phyloP scores from a whole-genome alignment of 2,797 vertebrate genomes.

The Momotus momota region DNA sequence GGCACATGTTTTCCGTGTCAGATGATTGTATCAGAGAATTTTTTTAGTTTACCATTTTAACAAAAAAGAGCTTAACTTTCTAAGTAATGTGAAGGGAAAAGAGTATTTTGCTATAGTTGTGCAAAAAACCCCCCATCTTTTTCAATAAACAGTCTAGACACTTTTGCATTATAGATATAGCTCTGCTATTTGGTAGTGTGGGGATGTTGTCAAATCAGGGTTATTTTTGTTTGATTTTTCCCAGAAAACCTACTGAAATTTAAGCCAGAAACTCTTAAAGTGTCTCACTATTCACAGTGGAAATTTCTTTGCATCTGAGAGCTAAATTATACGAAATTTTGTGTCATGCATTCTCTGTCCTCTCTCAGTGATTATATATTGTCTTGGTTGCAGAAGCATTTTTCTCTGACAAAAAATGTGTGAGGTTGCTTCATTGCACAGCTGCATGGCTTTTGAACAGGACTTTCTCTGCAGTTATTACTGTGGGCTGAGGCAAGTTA shows the following conservation, averaged over 20 bases:
- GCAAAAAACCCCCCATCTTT: rapidly evolving
- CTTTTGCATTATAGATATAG: background rate
- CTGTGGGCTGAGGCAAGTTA: background rate
- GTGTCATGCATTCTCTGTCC: background rate
- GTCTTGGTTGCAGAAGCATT: background rate
- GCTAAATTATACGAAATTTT: background rate
- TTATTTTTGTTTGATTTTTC: background rate
- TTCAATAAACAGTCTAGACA: background rate
- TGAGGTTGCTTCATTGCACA: background rate
- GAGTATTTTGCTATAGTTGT: background rate
- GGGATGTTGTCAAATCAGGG: background rate
- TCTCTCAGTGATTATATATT: background rate
- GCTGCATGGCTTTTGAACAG: background rate
- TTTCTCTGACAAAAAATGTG: background rate
- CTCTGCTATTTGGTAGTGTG: background rate
- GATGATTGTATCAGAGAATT: background rate
- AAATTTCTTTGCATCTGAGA: background rate
- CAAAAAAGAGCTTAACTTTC: background rate
- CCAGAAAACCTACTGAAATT: background rate
- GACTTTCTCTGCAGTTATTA: background rate
- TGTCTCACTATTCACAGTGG: background rate
- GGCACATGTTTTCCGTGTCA: background rate
- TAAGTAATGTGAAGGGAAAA: background rate
- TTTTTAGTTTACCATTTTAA: background rate
- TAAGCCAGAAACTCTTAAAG: background rate